These are phyloP conservation scores for Brachionus rubens DNA, from an alignment of 1,140 invertebrate genomes.

Conservation along the genomic window DNA sequence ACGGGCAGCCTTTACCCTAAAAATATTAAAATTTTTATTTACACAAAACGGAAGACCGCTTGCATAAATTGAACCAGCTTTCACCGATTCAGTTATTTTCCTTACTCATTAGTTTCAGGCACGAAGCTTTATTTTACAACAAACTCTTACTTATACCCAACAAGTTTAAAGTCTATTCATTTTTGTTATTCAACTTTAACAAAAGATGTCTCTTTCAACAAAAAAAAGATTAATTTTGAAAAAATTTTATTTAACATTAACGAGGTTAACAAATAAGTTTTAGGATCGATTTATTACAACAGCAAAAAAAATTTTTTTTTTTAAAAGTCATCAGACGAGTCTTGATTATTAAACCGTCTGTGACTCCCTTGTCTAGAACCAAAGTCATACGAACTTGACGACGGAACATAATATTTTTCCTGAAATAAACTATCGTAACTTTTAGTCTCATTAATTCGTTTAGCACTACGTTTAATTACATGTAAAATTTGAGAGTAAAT, in stretches of 20 bases:
- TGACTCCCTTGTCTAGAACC: not conserved
- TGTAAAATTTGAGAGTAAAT: not conserved
- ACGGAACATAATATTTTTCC: not conserved
- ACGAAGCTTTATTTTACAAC: not conserved
- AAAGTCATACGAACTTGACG: too few species aligned
- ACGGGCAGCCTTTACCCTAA: conserved; percentile 13
- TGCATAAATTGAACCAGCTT: not conserved
- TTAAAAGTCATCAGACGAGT: not conserved
- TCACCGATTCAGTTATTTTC: conserved; percentile 13
- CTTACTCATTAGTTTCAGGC: conserved; percentile 33
- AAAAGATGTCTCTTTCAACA: conserved; percentile 7
- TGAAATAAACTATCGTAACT: not conserved
- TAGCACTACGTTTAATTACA: conserved; percentile 12
- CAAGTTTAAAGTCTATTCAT: not conserved
- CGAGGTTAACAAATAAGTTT: too few species aligned
- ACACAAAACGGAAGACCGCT: not conserved
- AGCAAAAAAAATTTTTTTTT: too few species aligned
- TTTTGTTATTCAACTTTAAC: not conserved
- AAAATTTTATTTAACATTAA: too few species aligned
- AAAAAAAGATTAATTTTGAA: too few species aligned
- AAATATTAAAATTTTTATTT: not conserved
- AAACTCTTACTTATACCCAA: not conserved
- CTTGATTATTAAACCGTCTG: too few species aligned
- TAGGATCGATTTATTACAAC: too few species aligned
- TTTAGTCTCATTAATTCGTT: not conserved